Percentiles rank a stretch among this genome's conserved stretches.
These are phyloP conservation scores for Anolis apletophallus DNA, from an alignment of 2,797 vertebrate genomes.

Conservation along the genomic window DNA sequence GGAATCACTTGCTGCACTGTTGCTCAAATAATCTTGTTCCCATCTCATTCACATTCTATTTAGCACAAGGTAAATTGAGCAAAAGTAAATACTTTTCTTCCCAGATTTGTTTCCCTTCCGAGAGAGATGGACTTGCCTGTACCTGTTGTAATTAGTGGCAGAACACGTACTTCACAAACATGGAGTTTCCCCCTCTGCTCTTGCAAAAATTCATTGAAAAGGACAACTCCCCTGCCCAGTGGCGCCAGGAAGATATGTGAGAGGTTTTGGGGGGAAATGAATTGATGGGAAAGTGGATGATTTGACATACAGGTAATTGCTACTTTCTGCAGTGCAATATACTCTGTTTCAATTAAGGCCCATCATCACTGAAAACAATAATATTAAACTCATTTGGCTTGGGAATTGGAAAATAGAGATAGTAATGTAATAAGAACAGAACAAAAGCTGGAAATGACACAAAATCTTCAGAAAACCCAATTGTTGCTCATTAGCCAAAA, in stretches of 20 bases:
- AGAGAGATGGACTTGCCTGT: constrained; percentile 71
- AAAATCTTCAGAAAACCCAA: not conserved
- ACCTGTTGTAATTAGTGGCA: constrained; percentile 76
- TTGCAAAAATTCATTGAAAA: constrained; percentile 56
- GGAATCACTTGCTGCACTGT: not conserved
- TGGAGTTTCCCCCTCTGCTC: constrained; percentile 57
- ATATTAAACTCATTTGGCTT: constrained; percentile 12
- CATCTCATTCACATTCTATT: constrained; percentile 39
- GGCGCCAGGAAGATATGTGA: constrained; percentile 6
- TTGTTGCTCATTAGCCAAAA: no score
- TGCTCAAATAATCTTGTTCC: constrained; percentile 16
- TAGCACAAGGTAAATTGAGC: constrained; percentile 30
- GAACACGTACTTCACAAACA: constrained; percentile 73
- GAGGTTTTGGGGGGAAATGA: constrained; percentile 29
- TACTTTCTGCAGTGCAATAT: constrained; percentile 29
- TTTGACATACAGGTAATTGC: constrained; percentile 26
- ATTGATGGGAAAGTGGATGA: constrained; percentile 49
- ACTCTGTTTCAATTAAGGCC: constrained; percentile 1
- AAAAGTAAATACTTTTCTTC: constrained; percentile 54
- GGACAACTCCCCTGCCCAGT: constrained; percentile 37
- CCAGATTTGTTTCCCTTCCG: constrained; percentile 50
- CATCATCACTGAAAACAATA: not conserved
- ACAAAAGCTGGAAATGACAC: not conserved
- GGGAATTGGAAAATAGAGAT: not conserved
- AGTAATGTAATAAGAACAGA: not conserved